phyloP scores from a whole-genome alignment of 2,888 invertebrate species.

The Alloplasta piceator region DNA sequence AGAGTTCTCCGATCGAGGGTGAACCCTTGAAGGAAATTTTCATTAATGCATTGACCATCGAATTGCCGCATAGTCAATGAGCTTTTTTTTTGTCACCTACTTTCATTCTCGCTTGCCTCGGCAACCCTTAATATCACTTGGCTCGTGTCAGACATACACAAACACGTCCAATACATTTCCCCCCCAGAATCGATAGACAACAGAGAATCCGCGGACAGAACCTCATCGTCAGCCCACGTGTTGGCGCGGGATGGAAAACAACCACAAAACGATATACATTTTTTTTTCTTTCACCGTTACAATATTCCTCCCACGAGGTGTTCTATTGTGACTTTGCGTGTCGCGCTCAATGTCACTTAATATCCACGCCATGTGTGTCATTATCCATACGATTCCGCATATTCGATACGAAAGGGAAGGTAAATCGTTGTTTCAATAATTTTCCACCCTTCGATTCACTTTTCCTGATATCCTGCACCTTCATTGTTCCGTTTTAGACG shows the following conservation, averaged over 20 bases:
- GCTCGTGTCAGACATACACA: constrained; percentile 33
- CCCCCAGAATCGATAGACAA: constrained; percentile 53
- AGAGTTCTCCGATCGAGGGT: constrained; percentile 11
- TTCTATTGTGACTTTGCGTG: constrained; percentile 49
- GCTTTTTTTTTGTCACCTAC: constrained; percentile 36
- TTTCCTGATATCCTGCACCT: neutral
- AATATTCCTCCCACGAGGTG: constrained; percentile 26
- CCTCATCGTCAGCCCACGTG: constrained; percentile 11
- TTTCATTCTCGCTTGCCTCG: constrained; percentile 9
- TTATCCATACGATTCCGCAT: constrained; percentile 9
- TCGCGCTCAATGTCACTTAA: constrained; percentile 53
- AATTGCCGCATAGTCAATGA: constrained; percentile 32
- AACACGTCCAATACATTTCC: constrained; percentile 51
- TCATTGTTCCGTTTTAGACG: too few species aligned
- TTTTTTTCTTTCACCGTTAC: neutral
- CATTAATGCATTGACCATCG: constrained; percentile 35
- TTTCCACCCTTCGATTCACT: constrained; percentile 27
- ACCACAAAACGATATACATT: constrained; percentile 43
- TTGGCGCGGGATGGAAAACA: constrained; percentile 46
- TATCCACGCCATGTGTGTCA: constrained; percentile 13
- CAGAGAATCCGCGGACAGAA: constrained; percentile 16
- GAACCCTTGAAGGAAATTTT: constrained; percentile 46
- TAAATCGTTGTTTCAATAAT: neutral
- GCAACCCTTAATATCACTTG: constrained; percentile 40
- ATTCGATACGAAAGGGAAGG: constrained; percentile 13